Base-by-base conservation (phyloP, 92 coral and sea anemone genomes). In the Epizoanthus fatuus region DNA sequence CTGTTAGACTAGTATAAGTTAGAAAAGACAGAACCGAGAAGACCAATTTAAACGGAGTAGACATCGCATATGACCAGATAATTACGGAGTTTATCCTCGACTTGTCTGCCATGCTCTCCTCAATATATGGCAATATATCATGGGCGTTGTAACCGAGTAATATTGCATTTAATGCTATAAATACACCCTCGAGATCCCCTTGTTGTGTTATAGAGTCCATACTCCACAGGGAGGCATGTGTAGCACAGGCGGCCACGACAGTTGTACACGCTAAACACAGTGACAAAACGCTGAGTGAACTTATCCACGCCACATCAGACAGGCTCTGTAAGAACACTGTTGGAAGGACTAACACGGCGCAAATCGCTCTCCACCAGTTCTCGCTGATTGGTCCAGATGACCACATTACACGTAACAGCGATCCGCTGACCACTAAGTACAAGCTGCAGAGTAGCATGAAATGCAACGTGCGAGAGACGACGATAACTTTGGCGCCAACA, bases 61-160 rank as follows among this genome's bases (percentile, higher is more conserved):
- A 59, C 38, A 44, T 71, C 6, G 56, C 70, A 20, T 77, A 77
- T 5, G 82, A 77, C 12, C 62, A 77, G 58, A 77, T 7, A 51
- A 77, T 25, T 3, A 77, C 82, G 29, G 45, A 77, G 22, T 77
- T 60, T 17, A 77, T 40, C 57, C 29, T 77, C 15, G 56, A 58
- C 82, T 60, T 77, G 82, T 77, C 82, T 4, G 57, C 69, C 82
- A 77, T 77, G 25, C 70, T 60, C n/a, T 42, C 70, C 57, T 44
- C 82, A 39, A 77, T 77, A 60, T 4, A 77, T 9, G 82, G 82
- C 40, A 77, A 20, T 39, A 77, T 77, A 19, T 77, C 82, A 13
- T 77, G 82, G 19, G 70, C 70, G 54, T 77, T 77, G 82, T 77
- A 40, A 1, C 82, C 82, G 9, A 77, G 69, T 60, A 77, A 60